Evolutionary conservation across 2,113 vertebrate genomes (phyloP).

Genomic region (Ranitomeya variabilis): DNA sequence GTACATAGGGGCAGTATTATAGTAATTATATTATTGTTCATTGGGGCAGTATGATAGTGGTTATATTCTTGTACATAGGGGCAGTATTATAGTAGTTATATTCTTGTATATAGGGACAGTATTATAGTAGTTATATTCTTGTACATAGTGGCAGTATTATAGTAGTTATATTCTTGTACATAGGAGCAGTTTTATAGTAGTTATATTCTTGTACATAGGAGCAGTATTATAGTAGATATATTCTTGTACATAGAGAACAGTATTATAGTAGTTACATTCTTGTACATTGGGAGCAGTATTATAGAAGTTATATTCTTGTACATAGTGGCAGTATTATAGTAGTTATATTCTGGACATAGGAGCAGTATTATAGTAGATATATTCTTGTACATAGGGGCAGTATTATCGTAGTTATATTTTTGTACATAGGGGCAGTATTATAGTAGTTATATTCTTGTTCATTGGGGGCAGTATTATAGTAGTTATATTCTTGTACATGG

Average conservation of each 20-base stretch:
- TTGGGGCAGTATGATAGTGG: not conserved
- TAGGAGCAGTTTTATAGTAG: not conserved
- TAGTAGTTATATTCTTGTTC: too few species aligned
- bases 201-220: not conserved
- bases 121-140: slow-evolving; percentile 11
- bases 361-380: too few species aligned
- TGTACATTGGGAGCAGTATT: not conserved
- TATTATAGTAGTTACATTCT: not conserved
- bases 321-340: too few species aligned
- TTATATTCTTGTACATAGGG: too few species aligned
- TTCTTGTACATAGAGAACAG: not conserved
- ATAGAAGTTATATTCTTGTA: not conserved
- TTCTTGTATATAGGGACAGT: not conserved
- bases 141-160: not conserved
- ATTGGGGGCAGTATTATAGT: too few species aligned
- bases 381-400: too few species aligned
- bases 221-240: not conserved
- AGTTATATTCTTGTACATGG: too few species aligned
- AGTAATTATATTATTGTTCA: not conserved
- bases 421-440: too few species aligned
- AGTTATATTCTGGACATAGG: too few species aligned
- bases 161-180: not conserved
- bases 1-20: not conserved
- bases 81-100: too few species aligned
- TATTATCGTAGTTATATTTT: too few species aligned